These are phyloP conservation scores for Tolmerus cingulatus DNA, from an alignment of 2,888 invertebrate genomes.

Conservation along the genomic window DNA sequence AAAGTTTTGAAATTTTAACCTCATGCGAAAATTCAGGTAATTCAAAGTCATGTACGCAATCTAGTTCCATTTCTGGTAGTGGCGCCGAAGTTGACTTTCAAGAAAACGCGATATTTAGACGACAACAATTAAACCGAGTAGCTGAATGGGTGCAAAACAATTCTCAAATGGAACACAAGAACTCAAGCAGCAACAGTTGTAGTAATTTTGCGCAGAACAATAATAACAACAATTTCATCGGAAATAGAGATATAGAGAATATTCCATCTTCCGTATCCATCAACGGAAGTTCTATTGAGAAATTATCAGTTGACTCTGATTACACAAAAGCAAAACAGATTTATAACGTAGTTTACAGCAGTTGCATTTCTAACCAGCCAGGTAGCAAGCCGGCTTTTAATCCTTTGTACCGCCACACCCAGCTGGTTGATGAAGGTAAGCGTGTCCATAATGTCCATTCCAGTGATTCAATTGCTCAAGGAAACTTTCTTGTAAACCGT, in stretches of 20 bases:
- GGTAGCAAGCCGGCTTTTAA: slow-evolving; percentile 48
- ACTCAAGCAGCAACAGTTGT: background rate
- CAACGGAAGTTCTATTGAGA: slow-evolving; percentile 55
- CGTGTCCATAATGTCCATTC: background rate
- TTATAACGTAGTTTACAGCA: slow-evolving; percentile 63
- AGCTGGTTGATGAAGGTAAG: slow-evolving; percentile 51
- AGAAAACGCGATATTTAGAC: slow-evolving; percentile 66
- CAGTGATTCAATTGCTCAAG: slow-evolving; percentile 42
- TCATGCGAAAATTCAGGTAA: slow-evolving; percentile 43
- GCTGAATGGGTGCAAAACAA: slow-evolving; percentile 82
- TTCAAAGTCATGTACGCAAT: slow-evolving; percentile 54
- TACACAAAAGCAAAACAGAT: slow-evolving; percentile 57
- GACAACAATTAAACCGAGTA: slow-evolving; percentile 73
- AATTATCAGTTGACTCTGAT: slow-evolving; percentile 60
- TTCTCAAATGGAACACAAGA: slow-evolving; percentile 62
- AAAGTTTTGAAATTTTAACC: slow-evolving; percentile 10
- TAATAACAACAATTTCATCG: slow-evolving; percentile 6
- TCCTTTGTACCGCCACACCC: slow-evolving; percentile 48
- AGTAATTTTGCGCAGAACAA: background rate
- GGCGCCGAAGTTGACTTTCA: slow-evolving; percentile 54
- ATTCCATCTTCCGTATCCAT: background rate
- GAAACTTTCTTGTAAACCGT: slow-evolving; percentile 22
- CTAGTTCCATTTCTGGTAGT: slow-evolving; percentile 56
- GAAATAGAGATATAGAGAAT: background rate
- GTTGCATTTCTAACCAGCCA: slow-evolving; percentile 55